Percentiles rank a stretch among this genome's conserved stretches.
These are phyloP conservation scores for Lutjanus argentimaculatus DNA, from an alignment of 2,797 vertebrate genomes.

Conservation along the genomic window DNA sequence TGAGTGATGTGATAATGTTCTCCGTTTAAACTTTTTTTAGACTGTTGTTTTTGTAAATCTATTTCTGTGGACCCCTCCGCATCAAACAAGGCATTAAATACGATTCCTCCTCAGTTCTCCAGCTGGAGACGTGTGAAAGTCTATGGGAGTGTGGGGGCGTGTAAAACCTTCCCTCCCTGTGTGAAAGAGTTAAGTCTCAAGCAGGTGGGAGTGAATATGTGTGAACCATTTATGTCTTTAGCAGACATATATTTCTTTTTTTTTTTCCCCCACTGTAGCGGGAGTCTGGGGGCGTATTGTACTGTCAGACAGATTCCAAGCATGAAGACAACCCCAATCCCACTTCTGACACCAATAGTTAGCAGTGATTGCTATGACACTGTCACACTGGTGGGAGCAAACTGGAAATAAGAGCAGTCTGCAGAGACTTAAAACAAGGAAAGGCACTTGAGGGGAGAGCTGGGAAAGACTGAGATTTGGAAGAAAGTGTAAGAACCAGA, in stretches of 20 bases:
- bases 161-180: slow-evolving; percentile 82
- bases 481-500: slow-evolving; percentile 43
- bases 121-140: slow-evolving; percentile 86
- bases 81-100: slow-evolving; percentile 85
- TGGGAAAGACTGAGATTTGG: slow-evolving; percentile 34
- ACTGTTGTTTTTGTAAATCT: slow-evolving; percentile 73
- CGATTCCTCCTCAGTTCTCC: slow-evolving; percentile 82
- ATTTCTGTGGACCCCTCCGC: slow-evolving; percentile 77
- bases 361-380: slow-evolving; percentile 77
- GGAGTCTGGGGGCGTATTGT: slow-evolving; percentile 82
- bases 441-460: slow-evolving; percentile 54
- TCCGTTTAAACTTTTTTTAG: slow-evolving; percentile 67
- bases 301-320: slow-evolving; percentile 84
- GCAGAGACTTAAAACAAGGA: slow-evolving; percentile 54
- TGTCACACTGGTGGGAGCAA: slow-evolving; percentile 73
- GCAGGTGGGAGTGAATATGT: slow-evolving; percentile 87
- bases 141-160: slow-evolving; percentile 84
- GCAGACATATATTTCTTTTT: slow-evolving; percentile 77
- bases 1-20: slow-evolving; percentile 65
- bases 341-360: slow-evolving; percentile 82
- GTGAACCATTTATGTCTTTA: slow-evolving; percentile 85
- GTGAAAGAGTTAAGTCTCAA: slow-evolving; percentile 86
- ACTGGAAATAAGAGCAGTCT: slow-evolving; percentile 62
- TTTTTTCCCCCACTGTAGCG: slow-evolving; percentile 61
- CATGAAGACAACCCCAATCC: slow-evolving; percentile 81